phyloP scores from a whole-genome alignment of 2,113 vertebrate species.

The Burhinus oedicnemus region DNA sequence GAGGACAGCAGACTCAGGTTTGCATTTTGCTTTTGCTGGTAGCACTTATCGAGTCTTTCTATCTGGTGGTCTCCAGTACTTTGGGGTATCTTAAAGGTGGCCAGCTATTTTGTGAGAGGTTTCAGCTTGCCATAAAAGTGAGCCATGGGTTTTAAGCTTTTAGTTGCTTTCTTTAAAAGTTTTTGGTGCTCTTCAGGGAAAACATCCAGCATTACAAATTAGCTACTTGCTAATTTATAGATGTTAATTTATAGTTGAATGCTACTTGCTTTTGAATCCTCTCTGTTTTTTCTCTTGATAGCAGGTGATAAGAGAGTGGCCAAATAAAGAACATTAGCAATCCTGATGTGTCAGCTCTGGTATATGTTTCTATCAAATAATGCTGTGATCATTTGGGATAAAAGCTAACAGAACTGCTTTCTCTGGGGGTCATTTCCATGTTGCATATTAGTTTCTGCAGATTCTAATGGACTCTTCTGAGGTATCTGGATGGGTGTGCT shows the following conservation, averaged over 20 bases:
- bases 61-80: not conserved
- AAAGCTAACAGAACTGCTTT: not conserved
- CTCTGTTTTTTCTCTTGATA: not conserved
- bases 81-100: not conserved
- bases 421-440: not conserved
- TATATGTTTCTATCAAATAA: conserved; percentile 1
- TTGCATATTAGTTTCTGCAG: not conserved
- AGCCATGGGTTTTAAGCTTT: not conserved
- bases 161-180: not conserved
- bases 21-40: not conserved
- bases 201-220: not conserved
- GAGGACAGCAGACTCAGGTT: not conserved
- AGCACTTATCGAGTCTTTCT: not conserved
- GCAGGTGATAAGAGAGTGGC: not conserved
- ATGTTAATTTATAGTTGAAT: not conserved
- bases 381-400: not conserved
- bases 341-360: not conserved
- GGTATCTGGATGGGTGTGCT: not conserved
- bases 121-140: not conserved
- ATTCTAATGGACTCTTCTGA: not conserved
- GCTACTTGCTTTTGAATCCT: not conserved
- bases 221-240: not conserved
- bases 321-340: not conserved
- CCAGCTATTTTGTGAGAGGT: not conserved
- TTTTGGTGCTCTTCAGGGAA: not conserved